Base-by-base conservation (phyloP, 2,113 vertebrate genomes). In the Odocoileus hemionus region DNA sequence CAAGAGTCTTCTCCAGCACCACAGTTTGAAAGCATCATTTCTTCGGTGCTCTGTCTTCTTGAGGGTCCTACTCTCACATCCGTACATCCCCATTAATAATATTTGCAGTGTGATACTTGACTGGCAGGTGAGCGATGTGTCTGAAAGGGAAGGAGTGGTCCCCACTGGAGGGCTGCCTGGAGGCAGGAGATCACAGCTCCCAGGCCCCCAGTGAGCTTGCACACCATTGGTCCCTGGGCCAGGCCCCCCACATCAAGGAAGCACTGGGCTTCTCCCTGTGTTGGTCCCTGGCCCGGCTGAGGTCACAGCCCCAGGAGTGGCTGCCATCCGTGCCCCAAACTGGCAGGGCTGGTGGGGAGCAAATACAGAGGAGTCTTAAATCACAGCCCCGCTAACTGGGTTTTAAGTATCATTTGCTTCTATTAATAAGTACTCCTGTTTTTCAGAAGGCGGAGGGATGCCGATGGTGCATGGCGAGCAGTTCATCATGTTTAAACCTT, bases 341-440 rank as follows among this genome's bases (percentile, higher is more conserved):
- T 33, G 55, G 58, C 19, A 58, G 43, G 64, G 13, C 54, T 54
- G 6, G 39, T 17, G 28, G 67, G 52, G 55, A 83, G 52, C 54
- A 60, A 33, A 12, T 2, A 15, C 0, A 67, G 78, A 4, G 25
- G 16, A 61, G 39, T 13, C 39, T 74, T 60, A 93, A 76, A 83
- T 82, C 82, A 76, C 26, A 61, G 78, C 9, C 10, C 50, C 1
- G 0, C 43, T 54, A 47, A 76, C 82, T 91, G 86, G 50, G n/a
- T 76, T 85, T 87, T 93, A 78, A 83, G 89, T 36, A 83, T 50
- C 50, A 54, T 79, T 87, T 92, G 47, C 90, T 80, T 76, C n/a
- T 91, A 43, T 43, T 74, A 74, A 43, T 74, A 58, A 70, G 57
- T 39, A 50, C 67, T 82, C 52, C n/a, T 85, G 9, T 39, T 86